These are phyloP conservation scores for Erannis defoliaria DNA, from an alignment of 2,888 invertebrate species.

Conservation along the genomic window DNA sequence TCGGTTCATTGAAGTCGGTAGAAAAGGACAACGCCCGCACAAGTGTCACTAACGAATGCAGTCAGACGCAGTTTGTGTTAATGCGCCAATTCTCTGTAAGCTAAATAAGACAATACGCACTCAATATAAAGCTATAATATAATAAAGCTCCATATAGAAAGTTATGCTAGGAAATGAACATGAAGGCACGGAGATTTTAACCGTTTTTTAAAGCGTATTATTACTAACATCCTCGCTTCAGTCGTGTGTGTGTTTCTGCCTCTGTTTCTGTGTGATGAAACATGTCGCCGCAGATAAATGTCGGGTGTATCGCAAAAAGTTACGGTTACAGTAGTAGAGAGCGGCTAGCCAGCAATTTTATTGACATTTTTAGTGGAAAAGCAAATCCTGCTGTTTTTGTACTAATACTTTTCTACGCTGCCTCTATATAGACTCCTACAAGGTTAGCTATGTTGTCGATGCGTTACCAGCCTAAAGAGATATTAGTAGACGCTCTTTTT, in stretches of 20 bases:
- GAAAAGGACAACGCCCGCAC: constrained; percentile 36
- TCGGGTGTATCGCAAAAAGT: background rate
- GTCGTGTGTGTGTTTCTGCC: constrained; percentile 10
- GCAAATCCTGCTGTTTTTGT: too few relatives aligned
- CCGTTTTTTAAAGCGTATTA: too few relatives aligned
- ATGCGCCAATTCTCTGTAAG: constrained; percentile 39
- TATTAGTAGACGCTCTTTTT: too few relatives aligned
- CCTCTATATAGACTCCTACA: too few relatives aligned
- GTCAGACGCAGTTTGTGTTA: constrained; percentile 37
- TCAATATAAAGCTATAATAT: constrained; percentile 2
- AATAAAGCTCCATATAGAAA: too few relatives aligned
- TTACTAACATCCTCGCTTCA: constrained; percentile 31
- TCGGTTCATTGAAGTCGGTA: too few relatives aligned
- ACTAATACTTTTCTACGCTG: too few relatives aligned
- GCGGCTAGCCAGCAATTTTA: background rate
- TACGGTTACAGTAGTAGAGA: background rate
- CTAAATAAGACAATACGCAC: constrained; percentile 26
- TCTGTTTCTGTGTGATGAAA: constrained; percentile 21
- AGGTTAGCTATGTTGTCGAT: too few relatives aligned
- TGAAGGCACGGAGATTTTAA: background rate
- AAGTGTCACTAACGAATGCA: constrained; percentile 39
- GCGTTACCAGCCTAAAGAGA: too few relatives aligned
- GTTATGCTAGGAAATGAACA: background rate
- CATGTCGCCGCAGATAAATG: background rate
- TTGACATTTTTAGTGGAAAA: background rate